Percentiles rank a stretch among this genome's conserved stretches.
These are phyloP conservation scores for Clamator glandarius DNA, from an alignment of 2,797 vertebrate species.

Conservation along the genomic window DNA sequence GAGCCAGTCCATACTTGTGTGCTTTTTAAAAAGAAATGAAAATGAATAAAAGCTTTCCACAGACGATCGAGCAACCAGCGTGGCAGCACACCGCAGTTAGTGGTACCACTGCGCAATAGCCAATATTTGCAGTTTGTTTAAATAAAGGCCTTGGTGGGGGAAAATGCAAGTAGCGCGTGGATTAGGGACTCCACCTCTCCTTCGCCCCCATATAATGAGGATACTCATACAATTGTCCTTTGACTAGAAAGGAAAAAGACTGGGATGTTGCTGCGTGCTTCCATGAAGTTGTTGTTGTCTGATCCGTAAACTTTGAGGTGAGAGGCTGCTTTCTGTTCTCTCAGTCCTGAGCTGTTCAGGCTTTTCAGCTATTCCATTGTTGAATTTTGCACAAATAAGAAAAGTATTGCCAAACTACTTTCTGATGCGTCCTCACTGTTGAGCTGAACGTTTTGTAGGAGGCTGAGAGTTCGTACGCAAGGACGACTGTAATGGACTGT, in stretches of 20 bases:
- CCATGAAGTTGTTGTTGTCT: not conserved
- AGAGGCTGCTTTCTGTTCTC: not conserved
- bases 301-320: not conserved
- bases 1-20: not conserved
- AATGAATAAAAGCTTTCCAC: not conserved
- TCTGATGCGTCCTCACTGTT: not conserved
- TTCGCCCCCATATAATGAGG: not conserved
- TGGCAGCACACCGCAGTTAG: not conserved
- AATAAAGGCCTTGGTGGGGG: not conserved
- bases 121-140: accelerated
- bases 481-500: not conserved
- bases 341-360: not conserved
- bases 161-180: not conserved
- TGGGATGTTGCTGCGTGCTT: not conserved
- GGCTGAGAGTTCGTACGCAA: not conserved
- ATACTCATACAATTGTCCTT: not conserved
- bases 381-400: not conserved
- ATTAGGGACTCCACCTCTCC: not conserved
- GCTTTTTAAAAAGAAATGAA: not conserved
- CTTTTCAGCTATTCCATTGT: not conserved
- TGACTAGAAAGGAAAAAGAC: not conserved
- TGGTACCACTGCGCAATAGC: too few species aligned
- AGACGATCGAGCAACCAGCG: not conserved
- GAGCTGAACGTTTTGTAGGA: not conserved
- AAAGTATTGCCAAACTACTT: not conserved